phyloP scores from a whole-genome alignment of 2,797 vertebrate genomes.

The Peromyscus melanophrys region DNA sequence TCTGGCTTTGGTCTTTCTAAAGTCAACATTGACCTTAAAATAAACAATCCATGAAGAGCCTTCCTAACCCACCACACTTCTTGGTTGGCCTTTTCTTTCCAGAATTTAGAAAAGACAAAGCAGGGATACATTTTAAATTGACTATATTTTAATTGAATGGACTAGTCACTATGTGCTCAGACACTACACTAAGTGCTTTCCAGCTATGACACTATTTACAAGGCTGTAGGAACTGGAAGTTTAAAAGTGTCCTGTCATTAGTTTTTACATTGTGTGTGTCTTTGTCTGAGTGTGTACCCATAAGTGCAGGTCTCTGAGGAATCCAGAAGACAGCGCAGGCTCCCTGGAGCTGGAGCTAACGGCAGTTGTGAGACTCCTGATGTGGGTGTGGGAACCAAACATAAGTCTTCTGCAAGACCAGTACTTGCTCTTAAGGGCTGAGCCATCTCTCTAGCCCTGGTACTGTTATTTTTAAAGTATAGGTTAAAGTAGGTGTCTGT shows the following conservation, averaged over 20 bases:
- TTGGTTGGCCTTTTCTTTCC: background rate
- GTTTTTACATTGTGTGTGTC: background rate
- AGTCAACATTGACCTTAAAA: constrained; percentile 37
- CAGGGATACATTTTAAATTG: background rate
- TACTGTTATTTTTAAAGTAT: background rate
- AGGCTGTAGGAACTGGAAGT: background rate
- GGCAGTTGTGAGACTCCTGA: background rate
- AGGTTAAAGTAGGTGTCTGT: background rate
- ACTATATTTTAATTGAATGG: background rate
- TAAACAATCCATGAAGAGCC: background rate
- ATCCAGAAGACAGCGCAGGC: too few species aligned
- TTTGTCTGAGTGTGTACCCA: background rate
- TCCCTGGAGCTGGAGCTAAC: background rate
- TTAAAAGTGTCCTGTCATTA: background rate
- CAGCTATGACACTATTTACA: background rate
- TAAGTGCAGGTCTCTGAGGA: too few species aligned
- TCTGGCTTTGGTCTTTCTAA: constrained; percentile 9
- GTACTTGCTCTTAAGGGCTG: background rate
- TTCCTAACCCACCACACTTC: background rate
- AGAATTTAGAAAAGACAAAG: background rate
- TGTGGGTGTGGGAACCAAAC: background rate
- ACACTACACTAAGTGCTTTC: background rate
- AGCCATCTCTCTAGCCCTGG: background rate
- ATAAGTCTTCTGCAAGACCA: background rate
- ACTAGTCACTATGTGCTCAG: background rate